Evolutionary conservation across 2,888 invertebrate species (phyloP).

Genomic region (Caenorhabditis virilis): DNA sequence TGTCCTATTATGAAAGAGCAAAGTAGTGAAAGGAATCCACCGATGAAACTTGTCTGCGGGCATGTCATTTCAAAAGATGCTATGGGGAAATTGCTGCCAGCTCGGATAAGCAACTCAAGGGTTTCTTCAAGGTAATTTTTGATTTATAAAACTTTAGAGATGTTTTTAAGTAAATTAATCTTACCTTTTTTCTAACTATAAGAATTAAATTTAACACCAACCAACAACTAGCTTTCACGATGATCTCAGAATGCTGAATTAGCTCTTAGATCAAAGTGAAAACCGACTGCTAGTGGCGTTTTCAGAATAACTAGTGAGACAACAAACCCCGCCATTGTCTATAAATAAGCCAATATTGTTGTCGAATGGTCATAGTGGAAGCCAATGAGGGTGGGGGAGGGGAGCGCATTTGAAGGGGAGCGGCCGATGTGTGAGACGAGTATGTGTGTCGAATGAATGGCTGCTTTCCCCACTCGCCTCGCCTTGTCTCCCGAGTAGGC

Average conservation of each 20-base stretch:
- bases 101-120: conserved; percentile 4
- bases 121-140: too few relatives aligned
- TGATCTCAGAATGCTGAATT: conserved; percentile 47
- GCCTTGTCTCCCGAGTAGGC: conserved; percentile 19
- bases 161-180: neutral
- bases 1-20: conserved; percentile 97
- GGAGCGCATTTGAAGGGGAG: conserved; percentile 5
- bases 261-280: conserved; percentile 54
- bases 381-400: neutral
- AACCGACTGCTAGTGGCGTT: conserved; percentile 39
- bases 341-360: conserved; percentile 1
- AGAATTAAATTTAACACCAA: neutral
- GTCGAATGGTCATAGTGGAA: neutral
- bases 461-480: conserved; percentile 21
- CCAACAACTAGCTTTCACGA: conserved; percentile 56
- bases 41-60: conserved; percentile 93
- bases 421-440: conserved; percentile 17
- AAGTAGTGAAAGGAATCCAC: conserved; percentile 92
- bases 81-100: conserved; percentile 79
- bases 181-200: neutral
- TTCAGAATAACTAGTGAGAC: neutral
- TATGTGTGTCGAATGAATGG: conserved; percentile 29
- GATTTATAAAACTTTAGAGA: too few relatives aligned
- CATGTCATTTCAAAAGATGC: conserved; percentile 98
- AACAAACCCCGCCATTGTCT: neutral